phyloP scores from a whole-genome alignment of 1,140 invertebrate species.

The Bombus waltoni region DNA sequence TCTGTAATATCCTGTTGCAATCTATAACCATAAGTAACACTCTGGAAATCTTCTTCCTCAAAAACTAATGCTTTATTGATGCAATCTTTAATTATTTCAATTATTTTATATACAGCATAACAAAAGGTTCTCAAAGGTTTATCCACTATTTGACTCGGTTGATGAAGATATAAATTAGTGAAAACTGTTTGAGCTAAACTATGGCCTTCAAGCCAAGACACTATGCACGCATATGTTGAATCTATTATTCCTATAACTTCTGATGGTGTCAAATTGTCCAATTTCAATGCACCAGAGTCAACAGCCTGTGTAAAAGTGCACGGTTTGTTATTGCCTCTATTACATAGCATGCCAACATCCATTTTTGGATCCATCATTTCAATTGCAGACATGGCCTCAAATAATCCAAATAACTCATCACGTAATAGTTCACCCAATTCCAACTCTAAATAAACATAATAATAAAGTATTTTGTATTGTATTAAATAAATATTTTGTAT shows the following conservation, averaged over 20 bases:
- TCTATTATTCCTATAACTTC: slow-evolving; percentile 96
- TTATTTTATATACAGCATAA: slow-evolving; percentile 94
- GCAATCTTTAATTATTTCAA: slow-evolving; percentile 95
- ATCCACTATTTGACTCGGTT: slow-evolving; percentile 93
- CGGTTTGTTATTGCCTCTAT: slow-evolving; percentile 91
- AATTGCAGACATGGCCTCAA: slow-evolving; percentile 99
- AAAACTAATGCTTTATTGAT: slow-evolving; percentile 94
- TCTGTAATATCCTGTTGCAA: slow-evolving; percentile 93
- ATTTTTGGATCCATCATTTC: slow-evolving; percentile 99
- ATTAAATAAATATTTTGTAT: background rate
- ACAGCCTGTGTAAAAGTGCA: slow-evolving; percentile 95
- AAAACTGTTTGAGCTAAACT: slow-evolving; percentile 98
- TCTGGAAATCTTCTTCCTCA: slow-evolving; percentile 98
- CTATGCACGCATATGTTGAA: slow-evolving; percentile 94
- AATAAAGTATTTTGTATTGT: slow-evolving; percentile 1
- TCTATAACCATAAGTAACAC: slow-evolving; percentile 95
- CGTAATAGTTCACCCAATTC: slow-evolving; percentile 94
- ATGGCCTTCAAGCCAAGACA: slow-evolving; percentile 97
- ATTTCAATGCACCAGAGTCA: slow-evolving; percentile 90
- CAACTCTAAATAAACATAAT: slow-evolving; percentile 84
- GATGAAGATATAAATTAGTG: slow-evolving; percentile 97
- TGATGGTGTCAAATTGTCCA: slow-evolving; percentile 88
- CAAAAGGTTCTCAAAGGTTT: slow-evolving; percentile 93
- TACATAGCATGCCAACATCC: slow-evolving; percentile 99
- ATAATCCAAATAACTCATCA: slow-evolving; percentile 95